phyloP scores from a whole-genome alignment of 2,113 vertebrate species.

The Marmota monax region DNA sequence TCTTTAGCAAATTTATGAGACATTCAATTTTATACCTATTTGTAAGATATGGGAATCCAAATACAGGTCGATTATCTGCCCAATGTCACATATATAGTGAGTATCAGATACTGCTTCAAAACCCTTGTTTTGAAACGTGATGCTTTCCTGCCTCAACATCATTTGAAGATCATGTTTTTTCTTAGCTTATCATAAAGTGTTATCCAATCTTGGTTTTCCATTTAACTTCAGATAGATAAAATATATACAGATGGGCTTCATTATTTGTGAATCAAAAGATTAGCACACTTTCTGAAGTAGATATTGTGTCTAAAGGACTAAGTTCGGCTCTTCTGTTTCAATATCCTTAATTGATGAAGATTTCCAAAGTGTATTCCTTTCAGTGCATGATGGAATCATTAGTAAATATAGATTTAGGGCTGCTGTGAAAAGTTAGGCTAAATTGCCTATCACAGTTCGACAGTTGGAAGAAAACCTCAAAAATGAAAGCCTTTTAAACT shows the following conservation, averaged over 20 bases:
- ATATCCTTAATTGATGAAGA: conserved; percentile 55
- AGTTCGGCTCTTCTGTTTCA: conserved; percentile 45
- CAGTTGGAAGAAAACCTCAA: conserved; percentile 69
- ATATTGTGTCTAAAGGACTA: conserved; percentile 5
- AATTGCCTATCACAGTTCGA: conserved; percentile 72
- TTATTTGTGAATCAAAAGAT: conserved; percentile 57
- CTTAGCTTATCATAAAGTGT: neutral
- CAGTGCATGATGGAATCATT: conserved; percentile 72
- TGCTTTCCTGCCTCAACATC: neutral
- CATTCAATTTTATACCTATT: neutral
- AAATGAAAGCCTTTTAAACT: conserved; percentile 78
- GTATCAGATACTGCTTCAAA: neutral
- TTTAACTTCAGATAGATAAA: conserved; percentile 35
- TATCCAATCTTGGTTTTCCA: neutral
- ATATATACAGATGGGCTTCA: neutral
- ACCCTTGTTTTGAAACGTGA: neutral
- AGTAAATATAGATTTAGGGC: conserved; percentile 80
- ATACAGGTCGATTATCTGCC: neutral
- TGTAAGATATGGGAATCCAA: neutral
- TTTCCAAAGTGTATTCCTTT: conserved; percentile 72
- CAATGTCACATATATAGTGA: neutral
- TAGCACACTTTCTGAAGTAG: neutral
- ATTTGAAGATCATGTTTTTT: neutral
- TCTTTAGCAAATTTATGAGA: neutral
- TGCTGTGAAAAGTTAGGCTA: conserved; percentile 82